phyloP scores from a whole-genome alignment of 2,888 invertebrate species.

The Chloromyia formosa region DNA sequence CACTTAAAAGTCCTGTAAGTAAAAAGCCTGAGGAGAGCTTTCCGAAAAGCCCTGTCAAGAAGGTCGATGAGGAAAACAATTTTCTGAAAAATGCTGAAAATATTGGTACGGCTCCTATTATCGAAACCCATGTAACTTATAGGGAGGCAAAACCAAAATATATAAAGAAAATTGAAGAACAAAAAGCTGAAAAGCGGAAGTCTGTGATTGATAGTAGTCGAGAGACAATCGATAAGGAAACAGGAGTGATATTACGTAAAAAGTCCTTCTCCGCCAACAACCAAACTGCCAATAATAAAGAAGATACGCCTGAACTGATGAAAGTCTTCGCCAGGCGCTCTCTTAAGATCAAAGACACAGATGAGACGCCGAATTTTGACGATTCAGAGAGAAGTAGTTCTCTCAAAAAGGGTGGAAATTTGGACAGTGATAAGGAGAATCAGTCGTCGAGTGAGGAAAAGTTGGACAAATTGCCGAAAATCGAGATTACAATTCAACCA shows the following conservation, averaged over 20 bases:
- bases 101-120: not conserved
- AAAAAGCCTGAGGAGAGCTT: constrained; percentile 22
- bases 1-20: not conserved
- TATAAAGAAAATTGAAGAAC: constrained; percentile 57
- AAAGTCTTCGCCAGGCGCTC: constrained; percentile 84
- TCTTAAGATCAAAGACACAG: constrained; percentile 77
- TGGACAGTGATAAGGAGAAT: constrained; percentile 81
- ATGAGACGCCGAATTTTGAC: constrained; percentile 28
- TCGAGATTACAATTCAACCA: constrained; percentile 47
- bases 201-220: constrained; percentile 52
- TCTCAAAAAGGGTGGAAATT: constrained; percentile 67
- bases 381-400: constrained; percentile 23
- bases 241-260: constrained; percentile 60
- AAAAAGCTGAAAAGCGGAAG: constrained; percentile 58
- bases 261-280: constrained; percentile 58
- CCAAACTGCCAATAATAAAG: constrained; percentile 55
- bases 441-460: constrained; percentile 68
- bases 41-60: constrained; percentile 52
- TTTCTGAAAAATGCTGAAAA: constrained; percentile 46
- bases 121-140: not conserved
- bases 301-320: constrained; percentile 81
- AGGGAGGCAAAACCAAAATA: constrained; percentile 57
- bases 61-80: constrained; percentile 54
- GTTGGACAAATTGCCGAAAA: constrained; percentile 59
- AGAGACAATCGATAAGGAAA: constrained; percentile 49